Evolutionary conservation across 1,140 invertebrate species (phyloP).

Genomic region (Trissolcus basalis): DNA sequence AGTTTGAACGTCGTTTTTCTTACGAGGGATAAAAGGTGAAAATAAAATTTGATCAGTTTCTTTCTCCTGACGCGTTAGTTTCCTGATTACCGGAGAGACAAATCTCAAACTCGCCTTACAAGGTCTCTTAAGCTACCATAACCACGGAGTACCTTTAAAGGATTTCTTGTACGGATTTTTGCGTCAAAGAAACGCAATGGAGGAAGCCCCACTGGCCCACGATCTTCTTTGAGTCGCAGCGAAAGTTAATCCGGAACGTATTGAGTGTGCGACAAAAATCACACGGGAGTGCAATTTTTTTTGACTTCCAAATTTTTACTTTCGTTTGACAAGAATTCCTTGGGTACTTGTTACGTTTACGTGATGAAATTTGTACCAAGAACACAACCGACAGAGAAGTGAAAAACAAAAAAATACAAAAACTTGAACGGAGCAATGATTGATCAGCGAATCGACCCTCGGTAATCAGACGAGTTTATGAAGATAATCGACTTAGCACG

Average conservation of each 20-base stretch:
- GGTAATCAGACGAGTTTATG: too few relatives aligned
- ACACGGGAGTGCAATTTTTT: too few relatives aligned
- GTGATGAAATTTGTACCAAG: too few relatives aligned
- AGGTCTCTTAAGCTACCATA: conserved; percentile 45
- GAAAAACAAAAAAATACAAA: too few relatives aligned
- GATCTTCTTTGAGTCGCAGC: neutral
- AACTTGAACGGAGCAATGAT: too few relatives aligned
- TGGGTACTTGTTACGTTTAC: too few relatives aligned
- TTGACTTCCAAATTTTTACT: too few relatives aligned
- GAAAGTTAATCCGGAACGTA: conserved; percentile 46
- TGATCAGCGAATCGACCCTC: too few relatives aligned
- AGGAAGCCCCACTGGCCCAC: conserved; percentile 34
- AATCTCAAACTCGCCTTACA: conserved; percentile 36
- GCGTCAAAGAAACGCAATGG: conserved; percentile 40
- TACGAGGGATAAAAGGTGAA: conserved; percentile 27
- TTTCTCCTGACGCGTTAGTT: conserved; percentile 36
- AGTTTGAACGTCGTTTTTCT: too few relatives aligned
- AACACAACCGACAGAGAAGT: too few relatives aligned
- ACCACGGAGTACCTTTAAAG: conserved; percentile 37
- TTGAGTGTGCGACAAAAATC: neutral
- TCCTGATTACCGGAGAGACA: conserved; percentile 25
- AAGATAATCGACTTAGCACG: too few relatives aligned
- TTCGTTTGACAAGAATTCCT: neutral
- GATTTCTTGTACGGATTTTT: conserved; percentile 48
- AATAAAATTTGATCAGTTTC: conserved; percentile 9